phyloP scores from a whole-genome alignment of 2,888 invertebrate genomes.

The Dynastes grantii region DNA sequence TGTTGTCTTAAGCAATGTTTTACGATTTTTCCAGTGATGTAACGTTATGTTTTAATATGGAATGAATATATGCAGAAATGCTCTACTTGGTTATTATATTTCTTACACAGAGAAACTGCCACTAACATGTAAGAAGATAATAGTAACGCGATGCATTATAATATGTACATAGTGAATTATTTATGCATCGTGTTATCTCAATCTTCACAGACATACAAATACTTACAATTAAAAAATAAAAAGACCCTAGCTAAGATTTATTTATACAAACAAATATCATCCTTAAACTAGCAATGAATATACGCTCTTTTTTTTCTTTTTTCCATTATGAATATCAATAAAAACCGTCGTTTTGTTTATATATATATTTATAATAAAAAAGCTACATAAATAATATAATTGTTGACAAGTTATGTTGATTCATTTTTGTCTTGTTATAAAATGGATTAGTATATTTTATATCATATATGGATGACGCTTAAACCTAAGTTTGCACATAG shows the following conservation, averaged over 20 bases:
- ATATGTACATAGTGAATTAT: slow-evolving; percentile 40
- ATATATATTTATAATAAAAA: slow-evolving; percentile 60
- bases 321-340: slow-evolving; percentile 56
- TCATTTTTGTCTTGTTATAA: slow-evolving; percentile 58
- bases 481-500: slow-evolving; percentile 70
- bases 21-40: slow-evolving; percentile 36
- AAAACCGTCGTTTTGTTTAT: slow-evolving; percentile 55
- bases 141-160: slow-evolving; percentile 52
- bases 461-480: slow-evolving; percentile 65
- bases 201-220: slow-evolving; percentile 66
- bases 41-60: slow-evolving; percentile 62
- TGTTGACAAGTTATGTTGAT: slow-evolving; percentile 57
- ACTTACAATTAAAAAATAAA: slow-evolving; percentile 69
- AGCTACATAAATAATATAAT: slow-evolving; percentile 65
- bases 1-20: slow-evolving; percentile 34
- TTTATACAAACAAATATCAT: slow-evolving; percentile 71
- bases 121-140: slow-evolving; percentile 66
- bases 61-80: slow-evolving; percentile 67
- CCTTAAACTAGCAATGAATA: slow-evolving; percentile 69
- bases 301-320: slow-evolving; percentile 54
- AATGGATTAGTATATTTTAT: slow-evolving; percentile 60
- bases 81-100: slow-evolving; percentile 65
- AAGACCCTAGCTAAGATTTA: slow-evolving; percentile 68
- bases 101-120: slow-evolving; percentile 67
- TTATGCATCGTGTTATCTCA: slow-evolving; percentile 55